Conservation (phyloP, 2,113 vertebrate genomes). For the Empidonax traillii region DNA sequence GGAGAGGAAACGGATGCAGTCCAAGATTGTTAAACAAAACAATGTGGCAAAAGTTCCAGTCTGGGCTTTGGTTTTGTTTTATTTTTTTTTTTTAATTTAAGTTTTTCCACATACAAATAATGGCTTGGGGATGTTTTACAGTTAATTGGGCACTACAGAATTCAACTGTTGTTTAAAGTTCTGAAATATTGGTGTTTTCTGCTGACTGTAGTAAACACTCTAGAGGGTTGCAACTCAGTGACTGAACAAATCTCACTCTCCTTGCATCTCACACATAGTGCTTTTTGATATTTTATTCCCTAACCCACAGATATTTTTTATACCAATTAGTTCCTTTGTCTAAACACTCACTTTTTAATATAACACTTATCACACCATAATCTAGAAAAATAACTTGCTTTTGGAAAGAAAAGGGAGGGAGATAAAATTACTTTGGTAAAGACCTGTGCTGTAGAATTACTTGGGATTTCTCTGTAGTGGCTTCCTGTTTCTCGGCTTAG, state of each 20-base stretch:
- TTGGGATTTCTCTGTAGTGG: neutral
- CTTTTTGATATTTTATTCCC: neutral
- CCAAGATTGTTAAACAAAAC: neutral
- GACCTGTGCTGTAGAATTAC: neutral
- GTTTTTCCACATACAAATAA: neutral
- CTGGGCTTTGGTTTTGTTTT: neutral
- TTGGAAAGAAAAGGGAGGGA: neutral
- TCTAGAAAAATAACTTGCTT: neutral
- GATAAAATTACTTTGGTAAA: neutral
- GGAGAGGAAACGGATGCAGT: neutral
- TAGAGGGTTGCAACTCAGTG: neutral
- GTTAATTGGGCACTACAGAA: neutral
- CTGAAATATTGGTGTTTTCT: neutral
- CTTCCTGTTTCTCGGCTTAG: neutral
- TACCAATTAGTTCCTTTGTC: constrained; percentile 1
- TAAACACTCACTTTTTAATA: constrained; percentile 21
- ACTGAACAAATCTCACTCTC: neutral
- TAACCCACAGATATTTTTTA: constrained; percentile 17
- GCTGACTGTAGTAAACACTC: neutral
- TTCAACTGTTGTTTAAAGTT: neutral
- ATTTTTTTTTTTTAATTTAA: neutral
- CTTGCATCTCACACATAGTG: neutral
- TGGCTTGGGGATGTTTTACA: neutral
- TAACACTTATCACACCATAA: neutral
- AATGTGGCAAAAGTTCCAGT: neutral